Base-by-base conservation (phyloP, 2,888 invertebrate species). In the Lepidochitona cinerea region DNA sequence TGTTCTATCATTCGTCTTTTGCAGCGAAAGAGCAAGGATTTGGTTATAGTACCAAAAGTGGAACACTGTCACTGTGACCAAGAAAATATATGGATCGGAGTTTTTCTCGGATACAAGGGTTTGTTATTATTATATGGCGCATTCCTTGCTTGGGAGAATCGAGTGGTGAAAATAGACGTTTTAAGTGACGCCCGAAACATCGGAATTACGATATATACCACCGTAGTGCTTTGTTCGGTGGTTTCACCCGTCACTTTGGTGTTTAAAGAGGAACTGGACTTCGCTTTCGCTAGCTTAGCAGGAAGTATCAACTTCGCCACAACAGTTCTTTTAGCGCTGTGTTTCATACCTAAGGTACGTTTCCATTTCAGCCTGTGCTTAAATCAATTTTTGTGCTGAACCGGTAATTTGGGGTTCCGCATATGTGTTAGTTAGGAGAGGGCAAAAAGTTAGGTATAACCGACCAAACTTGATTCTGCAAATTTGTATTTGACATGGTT, bases 161-260 rank as follows among this genome's bases (percentile, higher is more conserved):
- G 74, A 14, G 71, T 70, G 6, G 64, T 74, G 35, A 74, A 71
- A 67, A 71, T 74, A 54, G 71, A 49, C 9, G 35, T 74, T 18
- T n/a, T 74, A 18, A 74, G 71, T 52, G 74, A 74, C 14, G 74
- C 71, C 26, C 70, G 71, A 26, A 52, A 65, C 29, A 74, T 74
- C 12, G 74, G 70, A 5, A 29, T 74, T 18, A 74, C 74, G 1
- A 74, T 74, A 14, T 74, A 74, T 36, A 74, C 70, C 36, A 70
- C 67, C 6, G 37, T 59, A n/a, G 74, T 74, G 0, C 26, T 74
- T 33, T 70, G 66, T 9, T 65, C 53, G 12, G 68, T 74, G 36
- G 74, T 53, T 14, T 70, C 71, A 7, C 71, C 74, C 0, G 70
- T 74, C 9, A 33, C 35, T 53, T 54, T 71, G n/a, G 68, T 74